phyloP scores from a whole-genome alignment of 2,113 vertebrate species.

The Peromyscus polionotus region DNA sequence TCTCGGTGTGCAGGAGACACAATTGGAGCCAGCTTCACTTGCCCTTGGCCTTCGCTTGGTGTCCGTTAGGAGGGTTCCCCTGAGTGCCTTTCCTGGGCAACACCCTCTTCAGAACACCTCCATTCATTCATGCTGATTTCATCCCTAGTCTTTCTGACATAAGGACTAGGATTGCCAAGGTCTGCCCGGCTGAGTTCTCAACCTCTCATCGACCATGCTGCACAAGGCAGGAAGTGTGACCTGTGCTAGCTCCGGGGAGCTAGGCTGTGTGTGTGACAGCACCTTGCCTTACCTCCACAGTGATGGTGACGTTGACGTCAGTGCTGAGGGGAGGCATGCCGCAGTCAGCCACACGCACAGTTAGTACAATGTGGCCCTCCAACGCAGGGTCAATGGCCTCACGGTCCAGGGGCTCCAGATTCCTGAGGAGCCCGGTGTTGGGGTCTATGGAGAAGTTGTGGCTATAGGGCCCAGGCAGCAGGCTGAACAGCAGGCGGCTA shows the following conservation, averaged over 20 bases:
- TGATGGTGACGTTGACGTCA: constrained; percentile 87
- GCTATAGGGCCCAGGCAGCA: constrained; percentile 87
- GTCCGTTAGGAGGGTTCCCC: not conserved
- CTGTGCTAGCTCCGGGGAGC: not conserved
- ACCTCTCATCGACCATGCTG: fast-evolving
- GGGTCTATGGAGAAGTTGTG: constrained; percentile 91
- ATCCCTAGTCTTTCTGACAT: not conserved
- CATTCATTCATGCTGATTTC: not conserved
- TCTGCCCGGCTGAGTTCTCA: not conserved
- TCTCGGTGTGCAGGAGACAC: not conserved
- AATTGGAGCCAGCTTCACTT: not conserved
- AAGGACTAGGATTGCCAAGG: not conserved
- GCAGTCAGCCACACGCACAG: constrained; percentile 89
- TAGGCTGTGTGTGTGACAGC: fast-evolving
- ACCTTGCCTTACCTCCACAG: constrained; percentile 89
- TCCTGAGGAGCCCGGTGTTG: constrained; percentile 86
- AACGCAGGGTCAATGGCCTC: constrained; percentile 88
- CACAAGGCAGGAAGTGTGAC: not conserved
- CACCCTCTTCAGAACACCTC: not conserved
- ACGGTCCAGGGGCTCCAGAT: constrained; percentile 87
- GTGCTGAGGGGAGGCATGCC: constrained; percentile 84
- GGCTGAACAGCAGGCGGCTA: constrained; percentile 88
- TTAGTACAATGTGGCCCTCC: constrained; percentile 88
- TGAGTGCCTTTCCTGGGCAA: not conserved
- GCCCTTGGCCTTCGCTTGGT: not conserved